Evolutionary conservation across 2,113 vertebrate species (phyloP), one percentile per base, ranked within the genome.

Genomic region (Thermophis baileyi): DNA sequence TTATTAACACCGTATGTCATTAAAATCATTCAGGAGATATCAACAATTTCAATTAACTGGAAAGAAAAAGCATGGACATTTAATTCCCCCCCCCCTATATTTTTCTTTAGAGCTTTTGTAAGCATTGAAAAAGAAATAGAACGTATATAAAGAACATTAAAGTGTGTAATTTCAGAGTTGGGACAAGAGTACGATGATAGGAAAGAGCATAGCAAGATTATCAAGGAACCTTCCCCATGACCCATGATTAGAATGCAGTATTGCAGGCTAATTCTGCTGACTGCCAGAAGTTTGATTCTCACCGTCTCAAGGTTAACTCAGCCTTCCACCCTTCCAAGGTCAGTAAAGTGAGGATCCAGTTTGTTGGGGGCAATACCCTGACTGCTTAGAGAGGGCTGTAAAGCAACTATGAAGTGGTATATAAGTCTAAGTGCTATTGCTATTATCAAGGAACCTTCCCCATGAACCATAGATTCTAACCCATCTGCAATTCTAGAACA

Each of bases 11-110:
- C 11, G 30, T 30, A n/a, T 93, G 74, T 44, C 88, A 90, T 89
- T 89, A 93, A 90, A 93, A 87, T 44, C 44, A 91, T 57, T 40
- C 87, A 95, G 88, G 88, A 91, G 91, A 51, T 74, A 47, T 57
- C 54, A 4, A 50, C 86, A 46, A 60, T 63, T 47, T 9, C 6
- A 0, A 0, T 92, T 44, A 85, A 93, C 46, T 89, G 18, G 53
- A 91, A 89, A 46, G 91, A 87, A 22, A 6, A 89, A 69, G 20
- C 1, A 69, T 3, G 92, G 22, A 40, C 81, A 74, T 89, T 86
- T 86, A 86, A 40, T 50, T 4, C 12, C 3, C 18, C 4, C 0
- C 27, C 60, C 3, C 11, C 27, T 12, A 6, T 1, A 24, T 5
- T n/a, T n/a, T 89, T 88, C 35, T 44, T 54, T 90, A 93, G 0